These are phyloP conservation scores for Mesorhabditis sp. DNA, from an alignment of 2,888 invertebrate species.

Conservation along the genomic window DNA sequence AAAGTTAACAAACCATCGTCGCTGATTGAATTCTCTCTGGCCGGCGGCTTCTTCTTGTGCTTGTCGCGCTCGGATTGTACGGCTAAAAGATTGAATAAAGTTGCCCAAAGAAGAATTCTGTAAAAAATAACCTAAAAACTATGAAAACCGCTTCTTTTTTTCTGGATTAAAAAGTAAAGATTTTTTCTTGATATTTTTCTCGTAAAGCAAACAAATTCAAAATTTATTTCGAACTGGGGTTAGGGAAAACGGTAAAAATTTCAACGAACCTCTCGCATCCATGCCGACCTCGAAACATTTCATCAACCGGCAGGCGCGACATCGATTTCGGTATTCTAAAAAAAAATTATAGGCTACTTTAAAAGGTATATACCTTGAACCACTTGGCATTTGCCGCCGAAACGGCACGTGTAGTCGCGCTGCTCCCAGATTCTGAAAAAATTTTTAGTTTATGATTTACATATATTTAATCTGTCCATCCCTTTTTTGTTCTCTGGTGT, in stretches of 20 bases:
- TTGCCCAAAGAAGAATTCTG: background rate
- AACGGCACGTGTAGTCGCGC: slow-evolving; percentile 42
- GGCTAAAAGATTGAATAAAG: slow-evolving; percentile 24
- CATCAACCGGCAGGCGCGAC: slow-evolving; percentile 37
- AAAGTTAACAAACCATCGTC: background rate
- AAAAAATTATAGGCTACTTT: background rate
- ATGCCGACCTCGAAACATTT: slow-evolving; percentile 47
- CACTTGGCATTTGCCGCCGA: slow-evolving; percentile 45
- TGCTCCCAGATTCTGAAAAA: slow-evolving; percentile 45
- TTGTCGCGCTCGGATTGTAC: slow-evolving; percentile 49
- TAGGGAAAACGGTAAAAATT: background rate
- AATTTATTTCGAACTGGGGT: background rate
- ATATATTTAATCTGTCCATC: no score
- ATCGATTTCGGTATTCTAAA: slow-evolving; percentile 41
- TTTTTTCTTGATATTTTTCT: slow-evolving; percentile 5
- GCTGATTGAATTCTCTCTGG: background rate
- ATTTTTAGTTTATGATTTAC: background rate
- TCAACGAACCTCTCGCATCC: slow-evolving; percentile 35
- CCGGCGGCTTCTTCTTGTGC: slow-evolving; percentile 40
- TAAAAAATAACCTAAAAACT: no score
- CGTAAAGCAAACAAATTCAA: slow-evolving; percentile 4
- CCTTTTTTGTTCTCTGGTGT: no score
- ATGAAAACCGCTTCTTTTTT: background rate
- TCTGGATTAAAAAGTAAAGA: background rate
- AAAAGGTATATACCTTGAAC: slow-evolving; percentile 25